Conservation (phyloP, 2,113 vertebrate genomes). For the Chamaetylas fuelleborni region DNA sequence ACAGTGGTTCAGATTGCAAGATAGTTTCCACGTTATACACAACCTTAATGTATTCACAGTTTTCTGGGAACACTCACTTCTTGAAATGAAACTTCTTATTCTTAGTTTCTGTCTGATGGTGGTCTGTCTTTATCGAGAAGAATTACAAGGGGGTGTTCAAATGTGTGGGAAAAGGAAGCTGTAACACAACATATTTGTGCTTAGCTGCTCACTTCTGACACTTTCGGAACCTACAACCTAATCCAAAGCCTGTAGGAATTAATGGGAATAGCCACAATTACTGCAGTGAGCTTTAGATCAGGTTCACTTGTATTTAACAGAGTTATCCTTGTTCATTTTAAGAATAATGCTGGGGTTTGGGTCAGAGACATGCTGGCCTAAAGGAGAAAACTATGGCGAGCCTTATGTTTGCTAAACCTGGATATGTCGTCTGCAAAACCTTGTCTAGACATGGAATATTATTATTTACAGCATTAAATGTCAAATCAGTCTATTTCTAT, state of each 20-base stretch:
- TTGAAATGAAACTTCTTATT: constrained; percentile 9
- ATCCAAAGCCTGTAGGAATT: neutral
- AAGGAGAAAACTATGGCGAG: neutral
- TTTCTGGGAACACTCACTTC: constrained; percentile 25
- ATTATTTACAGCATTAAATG: neutral
- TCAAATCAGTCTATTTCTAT: neutral
- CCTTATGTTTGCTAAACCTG: neutral
- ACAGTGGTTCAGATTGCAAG: neutral
- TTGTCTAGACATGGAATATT: neutral
- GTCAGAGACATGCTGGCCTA: neutral
- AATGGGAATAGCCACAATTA: neutral
- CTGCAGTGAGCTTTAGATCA: neutral
- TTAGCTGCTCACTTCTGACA: neutral
- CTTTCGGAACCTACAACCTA: neutral
- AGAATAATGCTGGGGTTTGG: neutral
- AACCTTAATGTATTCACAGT: neutral
- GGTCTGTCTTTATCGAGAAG: neutral
- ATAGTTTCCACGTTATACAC: neutral
- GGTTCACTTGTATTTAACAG: neutral
- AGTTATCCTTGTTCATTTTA: neutral
- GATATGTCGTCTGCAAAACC: neutral
- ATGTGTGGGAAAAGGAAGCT: neutral
- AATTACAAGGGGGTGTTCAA: neutral
- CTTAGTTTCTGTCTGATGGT: neutral
- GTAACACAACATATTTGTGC: neutral